Conservation (phyloP, 2,888 invertebrate genomes). For the Seira musarum region DNA sequence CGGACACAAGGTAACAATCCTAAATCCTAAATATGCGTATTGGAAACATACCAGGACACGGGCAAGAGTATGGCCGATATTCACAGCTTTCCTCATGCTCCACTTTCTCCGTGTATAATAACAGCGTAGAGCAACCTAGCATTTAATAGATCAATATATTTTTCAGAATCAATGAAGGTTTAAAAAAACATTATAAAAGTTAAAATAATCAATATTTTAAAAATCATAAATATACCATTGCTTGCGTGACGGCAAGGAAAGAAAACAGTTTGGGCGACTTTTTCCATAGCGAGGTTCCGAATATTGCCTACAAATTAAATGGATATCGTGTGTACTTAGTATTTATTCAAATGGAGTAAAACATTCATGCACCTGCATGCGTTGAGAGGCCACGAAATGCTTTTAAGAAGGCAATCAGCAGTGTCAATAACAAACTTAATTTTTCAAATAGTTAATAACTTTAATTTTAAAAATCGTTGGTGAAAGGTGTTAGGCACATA, state of each 20-base stretch:
- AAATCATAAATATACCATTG: too few species aligned
- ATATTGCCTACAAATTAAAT: slow-evolving; percentile 82
- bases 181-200: too few species aligned
- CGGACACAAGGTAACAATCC: not conserved
- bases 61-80: slow-evolving; percentile 98
- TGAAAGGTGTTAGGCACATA: too few species aligned
- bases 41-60: slow-evolving; percentile 83
- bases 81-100: slow-evolving; percentile 99
- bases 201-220: too few species aligned
- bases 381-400: not conserved
- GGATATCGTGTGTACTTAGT: not conserved
- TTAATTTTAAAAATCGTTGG: too few species aligned
- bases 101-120: slow-evolving; percentile 97
- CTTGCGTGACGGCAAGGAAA: slow-evolving; percentile 99
- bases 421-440: slow-evolving; percentile 1
- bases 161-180: too few species aligned
- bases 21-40: too few species aligned
- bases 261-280: slow-evolving; percentile 97
- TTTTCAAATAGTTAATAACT: slow-evolving; percentile 22
- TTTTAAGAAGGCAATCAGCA: too few species aligned
- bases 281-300: slow-evolving; percentile 99
- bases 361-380: too few species aligned
- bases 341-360: not conserved
- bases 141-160: not conserved
- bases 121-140: slow-evolving; percentile 86